A percentile compares a stretch with the other conserved stretches of the same genome.
Conservation (phyloP, 2,113 vertebrate species). For the Antigone vipio region DNA sequence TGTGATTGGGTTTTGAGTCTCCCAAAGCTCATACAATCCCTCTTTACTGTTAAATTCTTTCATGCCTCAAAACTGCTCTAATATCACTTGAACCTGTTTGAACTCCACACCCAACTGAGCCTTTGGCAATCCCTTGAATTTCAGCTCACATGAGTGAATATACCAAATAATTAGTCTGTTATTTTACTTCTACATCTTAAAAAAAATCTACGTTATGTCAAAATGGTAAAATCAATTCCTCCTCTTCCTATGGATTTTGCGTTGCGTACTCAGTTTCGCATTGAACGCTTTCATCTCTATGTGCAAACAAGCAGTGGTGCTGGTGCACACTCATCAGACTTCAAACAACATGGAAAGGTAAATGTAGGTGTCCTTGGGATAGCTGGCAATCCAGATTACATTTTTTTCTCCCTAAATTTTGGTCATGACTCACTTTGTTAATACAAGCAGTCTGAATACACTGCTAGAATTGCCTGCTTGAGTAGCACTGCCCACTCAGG, state of each 20-base stretch:
- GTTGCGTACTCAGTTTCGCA: background rate
- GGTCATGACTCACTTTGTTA: background rate
- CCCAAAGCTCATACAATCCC: background rate
- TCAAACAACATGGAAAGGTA: background rate
- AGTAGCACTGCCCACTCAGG: background rate
- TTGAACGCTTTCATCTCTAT: background rate
- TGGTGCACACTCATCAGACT: background rate
- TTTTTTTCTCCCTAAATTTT: background rate
- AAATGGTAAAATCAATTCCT: background rate
- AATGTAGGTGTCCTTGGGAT: background rate
- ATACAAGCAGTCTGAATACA: background rate
- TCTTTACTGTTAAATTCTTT: constrained; percentile 6
- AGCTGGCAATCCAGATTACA: background rate
- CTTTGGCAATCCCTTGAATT: background rate
- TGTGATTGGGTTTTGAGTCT: background rate
- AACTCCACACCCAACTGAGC: background rate
- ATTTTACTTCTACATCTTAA: background rate
- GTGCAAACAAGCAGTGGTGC: background rate
- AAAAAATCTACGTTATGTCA: background rate
- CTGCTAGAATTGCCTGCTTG: background rate
- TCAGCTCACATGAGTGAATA: background rate
- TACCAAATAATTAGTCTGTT: background rate
- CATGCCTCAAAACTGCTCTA: background rate
- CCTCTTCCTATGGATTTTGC: background rate
- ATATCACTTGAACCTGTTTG: background rate